Conservation (phyloP, 35 echinoderm and acorn worm genomes). For the Apostichopus japonicus region DNA sequence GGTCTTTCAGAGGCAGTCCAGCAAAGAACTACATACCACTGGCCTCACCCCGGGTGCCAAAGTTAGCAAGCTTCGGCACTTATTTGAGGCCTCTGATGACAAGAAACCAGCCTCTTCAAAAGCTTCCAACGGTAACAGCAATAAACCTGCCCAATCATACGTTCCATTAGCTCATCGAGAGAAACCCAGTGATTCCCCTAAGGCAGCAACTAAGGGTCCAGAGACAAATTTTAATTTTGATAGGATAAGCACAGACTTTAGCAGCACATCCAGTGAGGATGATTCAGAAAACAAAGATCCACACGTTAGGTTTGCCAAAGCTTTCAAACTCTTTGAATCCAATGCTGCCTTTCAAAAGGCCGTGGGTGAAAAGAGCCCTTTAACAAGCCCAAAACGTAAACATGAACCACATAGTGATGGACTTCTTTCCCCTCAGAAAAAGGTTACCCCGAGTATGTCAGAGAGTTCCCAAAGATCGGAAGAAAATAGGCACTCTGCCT, state of each 20-base stretch:
- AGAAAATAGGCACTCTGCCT: conserved; percentile 46
- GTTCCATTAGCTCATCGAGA: neutral
- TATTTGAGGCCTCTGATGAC: conserved; percentile 39
- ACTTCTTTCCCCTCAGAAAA: conserved; percentile 14
- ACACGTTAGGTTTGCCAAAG: conserved; percentile 41
- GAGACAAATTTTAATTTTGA: conserved; percentile 56
- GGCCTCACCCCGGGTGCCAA: conserved; percentile 12
- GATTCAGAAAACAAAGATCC: conserved; percentile 45
- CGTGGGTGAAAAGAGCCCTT: conserved; percentile 31
- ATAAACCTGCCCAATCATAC: conserved; percentile 20
- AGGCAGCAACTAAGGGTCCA: neutral
- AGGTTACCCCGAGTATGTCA: neutral
- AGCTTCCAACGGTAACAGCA: conserved; percentile 49
- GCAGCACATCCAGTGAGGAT: conserved; percentile 46
- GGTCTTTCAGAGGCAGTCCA: conserved; percentile 30
- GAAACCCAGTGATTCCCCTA: neutral
- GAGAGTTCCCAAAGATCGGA: neutral
- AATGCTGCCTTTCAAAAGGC: conserved; percentile 37
- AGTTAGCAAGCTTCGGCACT: conserved; percentile 39
- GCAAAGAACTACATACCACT: conserved; percentile 14
- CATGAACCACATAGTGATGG: conserved; percentile 22
- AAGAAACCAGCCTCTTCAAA: conserved; percentile 26
- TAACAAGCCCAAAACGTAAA: conserved; percentile 43
- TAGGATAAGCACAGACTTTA: conserved; percentile 51
- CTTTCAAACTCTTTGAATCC: conserved; percentile 49